Percentiles rank a stretch among this genome's conserved stretches.
Conservation (phyloP, 2,797 vertebrate species). For the Hydrophis major region DNA sequence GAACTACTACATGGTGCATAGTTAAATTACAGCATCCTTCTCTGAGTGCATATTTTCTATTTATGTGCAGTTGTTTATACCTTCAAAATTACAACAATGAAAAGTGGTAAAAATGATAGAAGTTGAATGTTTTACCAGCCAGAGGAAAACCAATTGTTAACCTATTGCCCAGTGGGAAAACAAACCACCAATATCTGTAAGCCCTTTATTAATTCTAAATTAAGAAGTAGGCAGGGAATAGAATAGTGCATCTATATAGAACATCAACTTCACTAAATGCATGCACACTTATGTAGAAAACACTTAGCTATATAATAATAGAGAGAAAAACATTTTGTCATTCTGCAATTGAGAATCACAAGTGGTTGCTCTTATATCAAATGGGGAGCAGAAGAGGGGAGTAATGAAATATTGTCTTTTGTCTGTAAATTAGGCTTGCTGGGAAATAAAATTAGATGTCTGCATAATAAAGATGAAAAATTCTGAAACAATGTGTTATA, state of each 20-base stretch:
- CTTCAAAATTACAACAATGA: neutral
- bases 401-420: neutral
- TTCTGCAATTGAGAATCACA: neutral
- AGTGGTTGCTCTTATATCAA: neutral
- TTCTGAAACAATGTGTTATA: neutral
- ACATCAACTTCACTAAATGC: neutral
- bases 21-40: neutral
- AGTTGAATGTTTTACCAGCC: neutral
- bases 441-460: neutral
- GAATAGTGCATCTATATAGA: neutral
- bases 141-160: neutral
- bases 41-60: neutral
- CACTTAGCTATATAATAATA: neutral
- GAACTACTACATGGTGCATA: neutral
- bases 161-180: neutral
- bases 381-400: neutral
- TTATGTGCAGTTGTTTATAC: neutral
- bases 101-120: neutral
- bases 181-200: neutral
- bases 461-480: neutral
- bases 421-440: neutral
- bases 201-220: neutral
- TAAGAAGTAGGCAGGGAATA: neutral
- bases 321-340: neutral
- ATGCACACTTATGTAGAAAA: neutral